Conservation (phyloP, 2,797 vertebrate genomes). For the Sebastiscus tertius region DNA sequence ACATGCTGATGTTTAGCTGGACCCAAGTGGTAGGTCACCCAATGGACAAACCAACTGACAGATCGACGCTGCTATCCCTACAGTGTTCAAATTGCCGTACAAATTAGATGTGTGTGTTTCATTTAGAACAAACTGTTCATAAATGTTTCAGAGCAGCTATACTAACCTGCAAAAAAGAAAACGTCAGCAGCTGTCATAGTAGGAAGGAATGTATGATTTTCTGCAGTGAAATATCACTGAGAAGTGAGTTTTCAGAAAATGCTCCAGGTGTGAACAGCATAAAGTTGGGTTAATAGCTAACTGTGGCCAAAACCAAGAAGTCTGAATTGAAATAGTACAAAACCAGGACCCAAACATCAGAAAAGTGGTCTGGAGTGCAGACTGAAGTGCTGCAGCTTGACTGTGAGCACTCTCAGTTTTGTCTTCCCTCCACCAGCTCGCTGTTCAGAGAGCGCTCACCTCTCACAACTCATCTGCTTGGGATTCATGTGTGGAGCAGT, state of each 20-base stretch:
- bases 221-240: not conserved
- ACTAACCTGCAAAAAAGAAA: not conserved
- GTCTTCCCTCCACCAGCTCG: not conserved
- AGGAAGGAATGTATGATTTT: not conserved
- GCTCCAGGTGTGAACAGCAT: not conserved
- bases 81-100: not conserved
- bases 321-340: conserved; percentile 3
- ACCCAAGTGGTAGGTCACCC: not conserved
- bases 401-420: not conserved
- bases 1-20: not conserved
- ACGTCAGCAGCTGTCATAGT: not conserved
- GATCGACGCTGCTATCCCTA: not conserved
- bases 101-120: not conserved
- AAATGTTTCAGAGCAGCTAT: not conserved
- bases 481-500: conserved; percentile 50
- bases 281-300: not conserved
- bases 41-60: not conserved
- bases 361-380: not conserved
- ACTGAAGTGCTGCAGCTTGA: not conserved
- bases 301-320: not conserved
- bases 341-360: conserved; percentile 3
- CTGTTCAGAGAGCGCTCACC: conserved; percentile 8
- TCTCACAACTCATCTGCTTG: conserved; percentile 50
- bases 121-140: not conserved
- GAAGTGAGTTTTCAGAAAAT: not conserved